Conservation (phyloP, 2,888 invertebrate species). For the Cheilosia impressa region DNA sequence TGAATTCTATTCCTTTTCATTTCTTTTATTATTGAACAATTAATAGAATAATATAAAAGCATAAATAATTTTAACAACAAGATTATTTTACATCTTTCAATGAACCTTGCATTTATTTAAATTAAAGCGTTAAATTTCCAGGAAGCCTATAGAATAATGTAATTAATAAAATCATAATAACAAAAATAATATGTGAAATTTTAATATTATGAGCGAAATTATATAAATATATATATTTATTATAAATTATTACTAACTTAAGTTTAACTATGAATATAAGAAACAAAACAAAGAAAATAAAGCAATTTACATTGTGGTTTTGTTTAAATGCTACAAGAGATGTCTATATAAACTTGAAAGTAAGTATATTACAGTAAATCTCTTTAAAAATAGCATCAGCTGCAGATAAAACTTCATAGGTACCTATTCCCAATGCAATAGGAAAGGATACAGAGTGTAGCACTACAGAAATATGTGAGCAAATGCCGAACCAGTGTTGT, state of each 20-base stretch:
- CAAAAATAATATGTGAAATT: constrained; percentile 35
- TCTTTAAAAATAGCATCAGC: neutral
- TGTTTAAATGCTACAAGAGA: constrained; percentile 27
- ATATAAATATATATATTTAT: constrained; percentile 56
- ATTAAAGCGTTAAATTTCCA: constrained; percentile 26
- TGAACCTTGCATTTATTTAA: neutral
- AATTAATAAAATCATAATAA: constrained; percentile 18
- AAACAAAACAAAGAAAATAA: constrained; percentile 44
- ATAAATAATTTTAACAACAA: neutral
- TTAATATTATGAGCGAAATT: constrained; percentile 36
- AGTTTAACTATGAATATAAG: constrained; percentile 53
- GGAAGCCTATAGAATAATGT: constrained; percentile 45
- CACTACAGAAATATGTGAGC: too few relatives aligned
- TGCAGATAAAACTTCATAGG: too few relatives aligned
- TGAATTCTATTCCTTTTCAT: neutral
- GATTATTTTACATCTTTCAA: neutral
- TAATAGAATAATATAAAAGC: neutral
- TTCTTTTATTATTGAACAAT: neutral
- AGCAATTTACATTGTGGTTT: constrained; percentile 58
- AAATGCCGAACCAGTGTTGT: too few relatives aligned
- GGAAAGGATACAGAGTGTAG: too few relatives aligned
- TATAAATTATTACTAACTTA: constrained; percentile 48
- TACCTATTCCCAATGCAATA: too few relatives aligned
- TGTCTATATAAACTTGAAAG: neutral
- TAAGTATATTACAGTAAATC: neutral